These are phyloP conservation scores for Neuroterus valhalla DNA, from an alignment of 1,140 invertebrate species.

Conservation along the genomic window DNA sequence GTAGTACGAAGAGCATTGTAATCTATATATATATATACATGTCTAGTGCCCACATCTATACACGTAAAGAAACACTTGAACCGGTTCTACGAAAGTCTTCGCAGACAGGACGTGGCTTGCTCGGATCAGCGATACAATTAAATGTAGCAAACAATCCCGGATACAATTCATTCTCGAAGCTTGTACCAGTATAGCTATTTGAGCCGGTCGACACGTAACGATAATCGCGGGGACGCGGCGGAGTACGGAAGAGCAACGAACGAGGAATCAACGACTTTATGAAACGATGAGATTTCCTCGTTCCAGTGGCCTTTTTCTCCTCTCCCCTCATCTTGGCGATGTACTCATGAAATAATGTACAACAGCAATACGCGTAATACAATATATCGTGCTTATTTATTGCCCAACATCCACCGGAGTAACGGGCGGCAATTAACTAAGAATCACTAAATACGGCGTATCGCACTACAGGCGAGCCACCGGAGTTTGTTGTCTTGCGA, in stretches of 20 bases:
- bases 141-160: slow-evolving; percentile 53
- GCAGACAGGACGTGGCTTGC: slow-evolving; percentile 43
- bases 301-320: slow-evolving; percentile 51
- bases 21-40: slow-evolving; percentile 21
- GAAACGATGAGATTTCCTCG: slow-evolving; percentile 54
- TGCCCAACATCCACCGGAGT: slow-evolving; percentile 50
- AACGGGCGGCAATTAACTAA: slow-evolving; percentile 54
- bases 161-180: slow-evolving; percentile 49
- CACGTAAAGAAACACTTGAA: slow-evolving; percentile 37
- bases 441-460: slow-evolving; percentile 45
- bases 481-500: slow-evolving; percentile 47
- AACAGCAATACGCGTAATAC: slow-evolving; percentile 47
- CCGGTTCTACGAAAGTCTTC: slow-evolving; percentile 46
- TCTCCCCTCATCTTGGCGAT: slow-evolving; percentile 38
- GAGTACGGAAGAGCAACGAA: slow-evolving; percentile 41
- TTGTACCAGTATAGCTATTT: slow-evolving; percentile 33
- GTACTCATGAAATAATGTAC: slow-evolving; percentile 48
- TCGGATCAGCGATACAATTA: slow-evolving; percentile 46
- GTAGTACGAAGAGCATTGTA: neutral
- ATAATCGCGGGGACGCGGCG: slow-evolving; percentile 30
- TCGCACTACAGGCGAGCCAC: slow-evolving; percentile 45
- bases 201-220: slow-evolving; percentile 43
- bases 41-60: neutral
- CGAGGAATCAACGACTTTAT: slow-evolving; percentile 53
- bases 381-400: slow-evolving; percentile 55